These are phyloP conservation scores for Drosophila cognata DNA, from an alignment of 2,888 invertebrate genomes.

Conservation along the genomic window DNA sequence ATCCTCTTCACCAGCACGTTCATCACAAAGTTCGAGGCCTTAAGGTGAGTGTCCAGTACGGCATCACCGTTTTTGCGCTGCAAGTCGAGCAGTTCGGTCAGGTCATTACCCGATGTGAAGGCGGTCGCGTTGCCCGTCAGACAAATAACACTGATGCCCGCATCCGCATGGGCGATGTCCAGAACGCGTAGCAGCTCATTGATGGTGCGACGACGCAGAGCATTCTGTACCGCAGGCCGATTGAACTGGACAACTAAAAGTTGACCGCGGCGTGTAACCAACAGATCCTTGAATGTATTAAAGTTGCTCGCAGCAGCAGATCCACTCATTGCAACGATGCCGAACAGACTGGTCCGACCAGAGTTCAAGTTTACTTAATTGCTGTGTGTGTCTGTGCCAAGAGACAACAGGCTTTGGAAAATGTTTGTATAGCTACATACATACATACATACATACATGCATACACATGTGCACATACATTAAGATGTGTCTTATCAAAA, in stretches of 20 bases:
- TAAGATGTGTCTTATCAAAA: conserved; percentile 37
- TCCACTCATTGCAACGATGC: conserved; percentile 46
- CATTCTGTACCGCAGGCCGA: conserved; percentile 92
- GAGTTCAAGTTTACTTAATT: conserved; percentile 19
- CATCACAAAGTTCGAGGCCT: conserved; percentile 76
- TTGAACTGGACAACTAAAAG: conserved; percentile 89
- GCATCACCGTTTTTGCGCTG: conserved; percentile 38
- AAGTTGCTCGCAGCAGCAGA: conserved; percentile 31
- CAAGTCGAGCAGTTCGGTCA: conserved; percentile 45
- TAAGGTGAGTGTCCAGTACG: conserved; percentile 74
- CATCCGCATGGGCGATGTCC: conserved; percentile 89
- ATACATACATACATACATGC: not conserved
- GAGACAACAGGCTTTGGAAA: conserved; percentile 38
- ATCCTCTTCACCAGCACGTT: conserved; percentile 91
- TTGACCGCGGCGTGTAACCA: conserved; percentile 84
- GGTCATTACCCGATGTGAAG: conserved; percentile 72
- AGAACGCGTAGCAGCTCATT: conserved; percentile 88
- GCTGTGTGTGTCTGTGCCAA: not conserved
- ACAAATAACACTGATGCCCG: conserved; percentile 89
- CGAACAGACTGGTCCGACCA: conserved; percentile 26
- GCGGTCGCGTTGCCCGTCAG: conserved; percentile 86
- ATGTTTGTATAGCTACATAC: not conserved
- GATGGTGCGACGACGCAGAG: conserved; percentile 90
- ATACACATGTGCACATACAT: not conserved
- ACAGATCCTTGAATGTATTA: conserved; percentile 56